Conservation (phyloP, 2,113 vertebrate species). For the Fukomys damarensis region DNA sequence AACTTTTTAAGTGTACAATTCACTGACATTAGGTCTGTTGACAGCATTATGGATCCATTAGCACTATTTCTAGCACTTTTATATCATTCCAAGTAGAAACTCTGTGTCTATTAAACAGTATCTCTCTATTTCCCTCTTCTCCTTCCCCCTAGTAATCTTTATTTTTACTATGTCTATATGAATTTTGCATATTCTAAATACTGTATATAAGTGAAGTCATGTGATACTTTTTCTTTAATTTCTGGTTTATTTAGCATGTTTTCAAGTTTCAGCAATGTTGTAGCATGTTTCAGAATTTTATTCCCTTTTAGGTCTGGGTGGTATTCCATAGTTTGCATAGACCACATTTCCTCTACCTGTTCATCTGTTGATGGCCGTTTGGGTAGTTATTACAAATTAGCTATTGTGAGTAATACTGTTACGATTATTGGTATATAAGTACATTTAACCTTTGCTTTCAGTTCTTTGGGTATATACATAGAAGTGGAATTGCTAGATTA, state of each 20-base stretch:
- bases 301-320: not conserved
- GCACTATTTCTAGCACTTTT: conserved; percentile 18
- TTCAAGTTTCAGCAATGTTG: not conserved
- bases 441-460: not conserved
- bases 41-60: not conserved
- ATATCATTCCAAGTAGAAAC: conserved; percentile 16
- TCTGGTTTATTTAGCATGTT: not conserved
- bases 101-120: not conserved
- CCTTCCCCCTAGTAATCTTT: not conserved
- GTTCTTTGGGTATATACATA: conserved; percentile 1
- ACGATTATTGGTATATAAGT: not conserved
- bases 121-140: not conserved
- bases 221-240: not conserved
- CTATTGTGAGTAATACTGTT: not conserved
- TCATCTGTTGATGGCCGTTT: not conserved
- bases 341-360: not conserved
- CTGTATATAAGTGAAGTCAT: not conserved
- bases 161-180: not conserved
- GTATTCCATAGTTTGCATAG: not conserved
- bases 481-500: conserved; percentile 20
- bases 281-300: conserved; percentile 25
- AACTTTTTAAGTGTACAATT: not conserved
- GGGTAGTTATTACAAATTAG: not conserved
- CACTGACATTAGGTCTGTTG: not conserved
- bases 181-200: conserved; percentile 40